phyloP scores from a whole-genome alignment of 1,140 invertebrate species.

The Euglossa dilemma region DNA sequence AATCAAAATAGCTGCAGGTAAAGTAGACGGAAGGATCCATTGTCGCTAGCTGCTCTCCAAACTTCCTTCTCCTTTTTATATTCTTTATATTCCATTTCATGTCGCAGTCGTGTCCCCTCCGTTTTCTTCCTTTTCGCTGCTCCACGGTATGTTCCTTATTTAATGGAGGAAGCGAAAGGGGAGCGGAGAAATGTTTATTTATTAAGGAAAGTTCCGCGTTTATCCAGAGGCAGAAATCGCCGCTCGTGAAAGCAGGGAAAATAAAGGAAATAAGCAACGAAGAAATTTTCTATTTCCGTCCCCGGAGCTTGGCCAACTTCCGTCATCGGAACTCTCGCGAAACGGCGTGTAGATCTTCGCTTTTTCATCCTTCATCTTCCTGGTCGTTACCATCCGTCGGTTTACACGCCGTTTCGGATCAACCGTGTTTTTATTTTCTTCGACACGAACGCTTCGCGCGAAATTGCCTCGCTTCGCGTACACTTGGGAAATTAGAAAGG shows the following conservation, averaged over 20 bases:
- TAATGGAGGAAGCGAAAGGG: background rate
- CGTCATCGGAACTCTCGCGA: slow-evolving; percentile 64
- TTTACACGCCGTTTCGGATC: slow-evolving; percentile 43
- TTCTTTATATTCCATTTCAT: slow-evolving; percentile 40
- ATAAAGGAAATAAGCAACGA: slow-evolving; percentile 36
- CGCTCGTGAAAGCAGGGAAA: background rate
- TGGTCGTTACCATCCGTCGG: slow-evolving; percentile 39
- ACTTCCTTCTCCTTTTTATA: background rate
- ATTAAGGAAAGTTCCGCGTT: slow-evolving; percentile 45
- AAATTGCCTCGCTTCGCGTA: slow-evolving; percentile 40
- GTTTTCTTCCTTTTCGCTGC: too few species aligned
- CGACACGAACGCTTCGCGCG: slow-evolving; percentile 35
- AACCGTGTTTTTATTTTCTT: slow-evolving; percentile 57
- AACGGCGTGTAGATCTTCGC: background rate
- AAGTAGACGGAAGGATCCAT: background rate
- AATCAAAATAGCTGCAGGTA: background rate
- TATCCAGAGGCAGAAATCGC: slow-evolving; percentile 30
- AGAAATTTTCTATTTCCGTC: slow-evolving; percentile 57
- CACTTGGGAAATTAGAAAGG: slow-evolving; percentile 75
- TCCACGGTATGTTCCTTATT: background rate
- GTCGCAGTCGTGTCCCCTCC: background rate
- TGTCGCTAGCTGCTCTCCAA: background rate
- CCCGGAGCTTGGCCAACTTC: slow-evolving; percentile 52
- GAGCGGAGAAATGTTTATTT: slow-evolving; percentile 48
- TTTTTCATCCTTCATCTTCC: background rate